phyloP scores from a whole-genome alignment of 2,113 vertebrate species.

The Oxyura jamaicensis region DNA sequence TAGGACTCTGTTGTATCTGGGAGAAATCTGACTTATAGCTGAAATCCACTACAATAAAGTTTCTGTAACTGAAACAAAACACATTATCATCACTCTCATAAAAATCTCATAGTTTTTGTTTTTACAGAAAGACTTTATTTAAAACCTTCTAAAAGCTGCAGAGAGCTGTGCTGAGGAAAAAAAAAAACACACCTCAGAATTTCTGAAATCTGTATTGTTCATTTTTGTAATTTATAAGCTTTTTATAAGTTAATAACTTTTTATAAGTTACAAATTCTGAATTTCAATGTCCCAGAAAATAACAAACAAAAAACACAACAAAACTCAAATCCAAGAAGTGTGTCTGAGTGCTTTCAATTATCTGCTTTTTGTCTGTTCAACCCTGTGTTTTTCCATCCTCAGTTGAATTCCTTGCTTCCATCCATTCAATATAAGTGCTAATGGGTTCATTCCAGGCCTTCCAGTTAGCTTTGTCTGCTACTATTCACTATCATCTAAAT shows the following conservation, averaged over 20 bases:
- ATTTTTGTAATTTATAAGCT: not conserved
- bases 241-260: too few relatives aligned
- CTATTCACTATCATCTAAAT: not conserved
- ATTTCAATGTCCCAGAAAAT: not conserved
- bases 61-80: not conserved
- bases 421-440: not conserved
- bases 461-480: not conserved
- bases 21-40: not conserved
- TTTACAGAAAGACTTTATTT: not conserved
- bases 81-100: not conserved
- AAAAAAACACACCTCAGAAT: not conserved
- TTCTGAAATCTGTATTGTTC: not conserved
- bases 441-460: not conserved
- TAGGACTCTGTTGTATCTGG: not conserved
- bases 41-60: not conserved
- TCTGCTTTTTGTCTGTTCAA: not conserved
- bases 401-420: not conserved
- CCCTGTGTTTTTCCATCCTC: not conserved
- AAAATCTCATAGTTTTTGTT: not conserved
- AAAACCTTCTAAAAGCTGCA: not conserved
- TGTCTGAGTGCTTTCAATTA: not conserved
- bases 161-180: not conserved
- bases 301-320: not conserved
- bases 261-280: not conserved
- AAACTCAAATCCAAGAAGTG: not conserved